phyloP scores from a whole-genome alignment of 2,113 vertebrate genomes.

The Antigone vipio region DNA sequence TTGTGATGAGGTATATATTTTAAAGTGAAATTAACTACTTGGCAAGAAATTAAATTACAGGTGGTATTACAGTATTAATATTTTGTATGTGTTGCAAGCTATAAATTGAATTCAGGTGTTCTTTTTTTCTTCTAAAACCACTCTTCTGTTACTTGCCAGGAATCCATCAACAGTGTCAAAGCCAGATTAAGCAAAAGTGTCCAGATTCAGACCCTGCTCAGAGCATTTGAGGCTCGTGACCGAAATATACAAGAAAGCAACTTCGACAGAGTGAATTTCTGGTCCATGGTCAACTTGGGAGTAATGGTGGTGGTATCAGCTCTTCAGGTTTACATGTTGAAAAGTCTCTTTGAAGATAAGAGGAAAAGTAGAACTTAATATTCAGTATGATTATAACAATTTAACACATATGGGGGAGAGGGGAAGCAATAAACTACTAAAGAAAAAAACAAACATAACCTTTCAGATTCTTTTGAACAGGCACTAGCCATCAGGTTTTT shows the following conservation, averaged over 20 bases:
- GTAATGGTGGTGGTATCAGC: slow-evolving; percentile 89
- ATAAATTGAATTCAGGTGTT: background rate
- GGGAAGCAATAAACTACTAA: slow-evolving; percentile 28
- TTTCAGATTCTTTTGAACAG: slow-evolving; percentile 39
- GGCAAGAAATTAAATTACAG: background rate
- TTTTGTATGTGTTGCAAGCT: background rate
- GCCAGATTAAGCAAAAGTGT: slow-evolving; percentile 90
- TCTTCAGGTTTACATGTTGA: slow-evolving; percentile 91
- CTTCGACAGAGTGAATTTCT: slow-evolving; percentile 91
- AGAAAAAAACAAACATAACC: background rate
- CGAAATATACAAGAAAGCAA: slow-evolving; percentile 97
- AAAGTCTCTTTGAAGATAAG: slow-evolving; percentile 93
- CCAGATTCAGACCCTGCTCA: slow-evolving; percentile 91
- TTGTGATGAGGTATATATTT: background rate
- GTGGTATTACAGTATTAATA: background rate
- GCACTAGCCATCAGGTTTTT: background rate
- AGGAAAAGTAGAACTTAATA: slow-evolving; percentile 89
- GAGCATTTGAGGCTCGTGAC: slow-evolving; percentile 95
- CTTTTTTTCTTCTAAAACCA: slow-evolving; percentile 8
- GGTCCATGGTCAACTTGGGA: slow-evolving; percentile 87
- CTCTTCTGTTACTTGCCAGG: slow-evolving; percentile 75
- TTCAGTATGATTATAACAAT: background rate
- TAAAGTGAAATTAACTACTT: background rate
- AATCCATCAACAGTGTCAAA: slow-evolving; percentile 94
- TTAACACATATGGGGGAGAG: background rate